Evolutionary conservation across 2,797 vertebrate genomes (phyloP).

Genomic region (Valencia hispanica): DNA sequence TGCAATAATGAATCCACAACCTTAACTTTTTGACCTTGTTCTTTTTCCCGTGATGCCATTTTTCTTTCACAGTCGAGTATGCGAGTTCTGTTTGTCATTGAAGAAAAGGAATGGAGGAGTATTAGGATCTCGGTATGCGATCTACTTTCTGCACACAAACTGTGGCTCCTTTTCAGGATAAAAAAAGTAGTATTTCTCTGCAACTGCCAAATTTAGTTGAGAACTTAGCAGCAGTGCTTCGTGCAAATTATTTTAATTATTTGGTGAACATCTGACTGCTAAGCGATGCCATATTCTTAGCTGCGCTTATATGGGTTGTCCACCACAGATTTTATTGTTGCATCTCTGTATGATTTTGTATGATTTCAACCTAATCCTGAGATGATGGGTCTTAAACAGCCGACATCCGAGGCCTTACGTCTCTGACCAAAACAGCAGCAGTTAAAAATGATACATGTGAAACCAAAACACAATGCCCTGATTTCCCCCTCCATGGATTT

Average conservation of each 20-base stretch:
- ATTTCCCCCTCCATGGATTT: background rate
- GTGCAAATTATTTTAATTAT: slow-evolving; percentile 40
- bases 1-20: slow-evolving; percentile 88
- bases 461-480: background rate
- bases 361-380: slow-evolving; percentile 41
- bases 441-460: slow-evolving; percentile 12
- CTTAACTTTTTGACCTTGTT: slow-evolving; percentile 78
- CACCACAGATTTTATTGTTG: slow-evolving; percentile 43
- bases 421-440: slow-evolving; percentile 34
- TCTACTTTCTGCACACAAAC: slow-evolving; percentile 53
- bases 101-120: slow-evolving; percentile 68
- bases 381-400: slow-evolving; percentile 32
- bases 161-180: slow-evolving; percentile 63
- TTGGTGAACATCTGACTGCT: slow-evolving; percentile 63
- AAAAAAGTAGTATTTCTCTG: slow-evolving; percentile 73
- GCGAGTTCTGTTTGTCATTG: slow-evolving; percentile 65
- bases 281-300: slow-evolving; percentile 47
- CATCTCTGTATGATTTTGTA: slow-evolving; percentile 47
- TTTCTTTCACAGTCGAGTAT: slow-evolving; percentile 54
- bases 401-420: background rate
- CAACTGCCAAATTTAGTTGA: slow-evolving; percentile 79
- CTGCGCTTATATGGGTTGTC: slow-evolving; percentile 54
- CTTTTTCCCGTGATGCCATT: slow-evolving; percentile 43
- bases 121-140: slow-evolving; percentile 63
- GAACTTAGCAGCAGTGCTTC: slow-evolving; percentile 63